Base-by-base conservation (phyloP, 1,140 invertebrate species). In the Cotesia typhae region DNA sequence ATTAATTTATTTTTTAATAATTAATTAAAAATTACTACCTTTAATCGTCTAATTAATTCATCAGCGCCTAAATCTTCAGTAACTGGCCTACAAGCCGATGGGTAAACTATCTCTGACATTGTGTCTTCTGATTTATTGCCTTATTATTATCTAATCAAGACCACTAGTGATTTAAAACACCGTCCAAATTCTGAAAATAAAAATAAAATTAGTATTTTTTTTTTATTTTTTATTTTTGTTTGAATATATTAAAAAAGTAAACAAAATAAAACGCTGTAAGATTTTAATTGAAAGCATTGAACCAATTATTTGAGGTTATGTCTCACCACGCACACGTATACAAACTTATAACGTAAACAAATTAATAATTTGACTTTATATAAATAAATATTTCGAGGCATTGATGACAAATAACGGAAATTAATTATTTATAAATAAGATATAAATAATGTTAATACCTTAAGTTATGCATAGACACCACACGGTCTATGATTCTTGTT, bases 61-160 rank as follows among this genome's bases (percentile, higher is more conserved):
- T 99, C 97, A 41, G 96, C 93, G 71, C 95, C 94, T 60, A 98
- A 88, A 88, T 98, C 96, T 85, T 98, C 96, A 74, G 91, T 93
- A 69, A 98, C 92, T 75, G 94, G 93, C 78, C 94, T 91, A 86
- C 94, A 96, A 81, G 94, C 94, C 83, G 92, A 90, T 75, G 95
- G 95, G 87, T 96, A 96, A 81, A 94, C 89, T 86, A 96, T 95
- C 87, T 94, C 92, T 84, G 91, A 89, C 91, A 92, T 92, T 79
- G 80, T 90, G 84, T 79, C 81, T 67, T 53, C 57, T 74, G 28
- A 1, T 69, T 61, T 70, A 68, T 78, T 17, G 53, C 57, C 12
- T 36, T 52, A 57, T 38, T 74, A 73, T 81, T 66, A 70, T 41
- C 76, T 75, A 70, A 72, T 71, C 68, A 77, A 57, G 74, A 69